Evolutionary conservation across 1,140 invertebrate genomes (phyloP).

Genomic region (Pogonomyrmex barbatus): DNA sequence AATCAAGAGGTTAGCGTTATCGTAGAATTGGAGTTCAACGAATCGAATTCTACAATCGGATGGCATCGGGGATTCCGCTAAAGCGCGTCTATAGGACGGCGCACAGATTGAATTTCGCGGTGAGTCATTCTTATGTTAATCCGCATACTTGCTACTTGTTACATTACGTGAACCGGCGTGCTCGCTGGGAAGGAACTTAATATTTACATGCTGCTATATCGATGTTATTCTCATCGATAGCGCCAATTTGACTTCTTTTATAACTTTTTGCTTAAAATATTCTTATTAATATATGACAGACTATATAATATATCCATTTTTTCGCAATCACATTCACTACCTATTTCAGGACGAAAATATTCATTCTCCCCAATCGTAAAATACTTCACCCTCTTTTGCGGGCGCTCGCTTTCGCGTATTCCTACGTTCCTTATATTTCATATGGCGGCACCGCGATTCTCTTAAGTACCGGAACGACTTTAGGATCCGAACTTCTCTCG

Average conservation of each 20-base stretch:
- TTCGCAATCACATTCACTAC: background rate
- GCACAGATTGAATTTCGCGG: background rate
- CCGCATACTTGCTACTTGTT: background rate
- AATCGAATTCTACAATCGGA: constrained; percentile 42
- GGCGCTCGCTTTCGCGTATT: constrained; percentile 8
- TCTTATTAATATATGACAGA: constrained; percentile 6
- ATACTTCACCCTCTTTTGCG: background rate
- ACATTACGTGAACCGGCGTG: background rate
- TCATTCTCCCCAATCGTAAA: constrained; percentile 37
- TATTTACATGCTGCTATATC: background rate
- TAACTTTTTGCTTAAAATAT: background rate
- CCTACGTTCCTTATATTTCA: constrained; percentile 40
- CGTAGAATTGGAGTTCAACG: constrained; percentile 43
- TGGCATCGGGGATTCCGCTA: constrained; percentile 4
- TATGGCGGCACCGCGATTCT: constrained; percentile 52
- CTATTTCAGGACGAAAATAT: constrained; percentile 14
- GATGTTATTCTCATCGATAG: background rate
- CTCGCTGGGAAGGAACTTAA: background rate
- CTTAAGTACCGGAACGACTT: constrained; percentile 71
- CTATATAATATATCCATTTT: background rate
- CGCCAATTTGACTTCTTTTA: background rate
- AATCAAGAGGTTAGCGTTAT: constrained; percentile 58
- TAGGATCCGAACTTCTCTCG: constrained; percentile 62
- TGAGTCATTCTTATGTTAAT: constrained; percentile 41
- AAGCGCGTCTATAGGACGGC: constrained; percentile 18